Conservation (phyloP, 2,797 vertebrate genomes). For the Siniperca undulata region DNA sequence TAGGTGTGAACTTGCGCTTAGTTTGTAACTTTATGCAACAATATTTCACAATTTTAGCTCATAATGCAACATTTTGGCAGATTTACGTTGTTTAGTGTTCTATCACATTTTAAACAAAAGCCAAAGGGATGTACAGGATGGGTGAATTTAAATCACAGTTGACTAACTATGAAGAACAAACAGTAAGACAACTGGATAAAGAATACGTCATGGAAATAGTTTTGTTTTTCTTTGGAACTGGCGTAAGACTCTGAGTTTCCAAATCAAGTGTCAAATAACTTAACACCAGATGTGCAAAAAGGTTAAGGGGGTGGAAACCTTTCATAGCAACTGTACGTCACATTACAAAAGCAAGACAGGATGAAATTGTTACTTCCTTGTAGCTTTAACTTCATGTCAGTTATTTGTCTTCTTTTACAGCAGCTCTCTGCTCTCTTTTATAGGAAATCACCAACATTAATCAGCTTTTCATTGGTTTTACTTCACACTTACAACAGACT, state of each 20-base stretch:
- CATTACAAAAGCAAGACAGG: neutral
- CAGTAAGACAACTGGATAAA: neutral
- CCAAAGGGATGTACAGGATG: neutral
- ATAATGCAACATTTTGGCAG: neutral
- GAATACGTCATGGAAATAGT: neutral
- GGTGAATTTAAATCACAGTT: neutral
- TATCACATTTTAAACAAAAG: no score
- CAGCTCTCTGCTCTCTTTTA: neutral
- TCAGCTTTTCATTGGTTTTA: neutral
- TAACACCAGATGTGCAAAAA: no score
- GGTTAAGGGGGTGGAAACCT: neutral
- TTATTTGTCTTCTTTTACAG: neutral
- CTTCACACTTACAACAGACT: neutral
- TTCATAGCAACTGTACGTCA: neutral
- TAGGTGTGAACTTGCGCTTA: no score
- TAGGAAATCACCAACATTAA: constrained; percentile 2
- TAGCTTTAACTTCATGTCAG: neutral
- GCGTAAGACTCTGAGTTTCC: neutral
- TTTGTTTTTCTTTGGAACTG: neutral
- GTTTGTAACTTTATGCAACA: neutral
- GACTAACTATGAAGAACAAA: neutral
- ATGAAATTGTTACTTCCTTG: neutral
- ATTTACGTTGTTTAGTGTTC: neutral
- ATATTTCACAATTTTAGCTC: neutral
- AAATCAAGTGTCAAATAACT: neutral